Base-by-base conservation (phyloP, 2,888 invertebrate species). In the Rosalia funebris region DNA sequence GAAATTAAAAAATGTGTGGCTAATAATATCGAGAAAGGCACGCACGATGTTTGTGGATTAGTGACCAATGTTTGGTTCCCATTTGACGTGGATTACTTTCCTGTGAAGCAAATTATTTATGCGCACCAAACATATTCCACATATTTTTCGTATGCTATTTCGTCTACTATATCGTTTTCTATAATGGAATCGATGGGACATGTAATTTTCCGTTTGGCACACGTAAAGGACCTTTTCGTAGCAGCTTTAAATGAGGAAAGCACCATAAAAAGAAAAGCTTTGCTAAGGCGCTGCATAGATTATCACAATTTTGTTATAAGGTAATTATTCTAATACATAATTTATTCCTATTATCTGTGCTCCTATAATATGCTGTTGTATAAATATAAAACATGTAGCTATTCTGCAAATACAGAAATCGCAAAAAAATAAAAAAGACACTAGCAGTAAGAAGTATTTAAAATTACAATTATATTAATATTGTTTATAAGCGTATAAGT, bases 141-240 rank as follows among this genome's bases (percentile, higher is more conserved):
- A 5, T 46, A 25, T 14, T 42, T 53, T 10, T 47, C 55, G 9
- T 66, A 36, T 58, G 62, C 56, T 31, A 57, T 37, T 11, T 58
- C 48, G 1, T 64, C 52, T 19, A 48, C 53, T 46, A 47, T 60
- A 39, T 70, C 55, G 1, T 70, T 37, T 56, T 58, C 57, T 19
- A 60, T 48, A 52, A 63, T 60, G 47, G 70, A 63, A 37, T 37
- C 62, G 5, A 47, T 67, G 1, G 67, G 69, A 44, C 67, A 69
- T 50, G 58, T 69, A 7, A 41, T 66, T 1, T 20, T 69, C 2
- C 41, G 68, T 48, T 64, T 70, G 7, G 36, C 60, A 7, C 66
- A 70, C 15, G 61, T 67, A 7, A 58, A 47, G 16, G 50, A 39
- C 4, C 25, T 34, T 16, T 57, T 70, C 5, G 37, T 66, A 5